Conservation (phyloP, 2,797 vertebrate genomes). For the Capromys pilorides region DNA sequence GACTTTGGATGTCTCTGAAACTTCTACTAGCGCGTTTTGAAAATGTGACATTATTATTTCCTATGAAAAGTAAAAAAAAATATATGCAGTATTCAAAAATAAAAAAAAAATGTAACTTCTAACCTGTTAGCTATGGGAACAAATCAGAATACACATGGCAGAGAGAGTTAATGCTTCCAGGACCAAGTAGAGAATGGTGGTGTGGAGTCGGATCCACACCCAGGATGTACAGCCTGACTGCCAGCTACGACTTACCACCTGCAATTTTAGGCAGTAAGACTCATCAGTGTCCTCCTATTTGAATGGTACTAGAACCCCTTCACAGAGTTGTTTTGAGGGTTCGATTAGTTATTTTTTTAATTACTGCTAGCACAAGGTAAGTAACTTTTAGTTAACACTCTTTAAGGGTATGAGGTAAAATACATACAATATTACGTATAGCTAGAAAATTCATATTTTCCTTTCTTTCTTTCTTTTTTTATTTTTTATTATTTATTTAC, state of each 20-base stretch:
- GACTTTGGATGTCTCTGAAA: not conserved
- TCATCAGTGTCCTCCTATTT: not conserved
- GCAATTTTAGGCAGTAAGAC: not conserved
- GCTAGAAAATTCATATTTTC: not conserved
- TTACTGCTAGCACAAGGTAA: not conserved
- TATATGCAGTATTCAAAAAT: too few species aligned
- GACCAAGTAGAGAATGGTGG: not conserved
- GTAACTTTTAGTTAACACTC: not conserved
- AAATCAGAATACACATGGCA: not conserved
- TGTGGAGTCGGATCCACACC: not conserved
- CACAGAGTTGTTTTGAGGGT: not conserved
- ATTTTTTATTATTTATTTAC: too few species aligned
- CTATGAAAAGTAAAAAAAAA: too few species aligned
- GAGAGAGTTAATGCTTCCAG: too few species aligned
- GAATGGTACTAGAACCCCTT: not conserved
- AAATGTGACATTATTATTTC: too few species aligned
- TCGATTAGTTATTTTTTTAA: not conserved
- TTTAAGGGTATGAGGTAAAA: constrained; percentile 7
- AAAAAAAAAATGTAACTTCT: too few species aligned
- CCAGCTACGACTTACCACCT: not conserved
- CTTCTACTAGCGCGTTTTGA: too few species aligned
- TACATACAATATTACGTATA: not conserved
- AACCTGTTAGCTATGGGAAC: not conserved
- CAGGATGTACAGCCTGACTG: not conserved
- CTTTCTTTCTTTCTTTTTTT: too few species aligned